phyloP scores from a whole-genome alignment of 2,797 vertebrate species.

The Notolabrus celidotus region DNA sequence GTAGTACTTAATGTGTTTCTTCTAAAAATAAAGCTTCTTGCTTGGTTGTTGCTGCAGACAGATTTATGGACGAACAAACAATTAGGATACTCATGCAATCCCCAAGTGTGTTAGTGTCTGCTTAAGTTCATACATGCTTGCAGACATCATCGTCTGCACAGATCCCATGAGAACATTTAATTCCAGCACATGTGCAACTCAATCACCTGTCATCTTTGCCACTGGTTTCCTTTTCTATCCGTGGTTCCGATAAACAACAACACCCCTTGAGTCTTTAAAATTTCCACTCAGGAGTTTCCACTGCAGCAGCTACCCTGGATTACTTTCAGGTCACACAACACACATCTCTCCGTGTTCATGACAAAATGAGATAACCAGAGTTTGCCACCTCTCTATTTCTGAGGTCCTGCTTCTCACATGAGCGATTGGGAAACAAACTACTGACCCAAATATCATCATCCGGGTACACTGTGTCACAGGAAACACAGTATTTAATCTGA shows the following conservation, averaged over 20 bases:
- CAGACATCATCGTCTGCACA: background rate
- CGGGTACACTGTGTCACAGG: constrained; percentile 19
- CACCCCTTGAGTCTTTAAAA: constrained; percentile 12
- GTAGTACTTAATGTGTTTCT: background rate
- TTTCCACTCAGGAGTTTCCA: constrained; percentile 15
- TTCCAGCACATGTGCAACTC: constrained; percentile 40
- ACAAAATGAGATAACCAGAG: constrained; percentile 29
- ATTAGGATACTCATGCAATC: background rate
- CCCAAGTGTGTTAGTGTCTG: background rate
- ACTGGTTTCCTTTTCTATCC: constrained; percentile 50
- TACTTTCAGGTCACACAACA: constrained; percentile 41
- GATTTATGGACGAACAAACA: background rate
- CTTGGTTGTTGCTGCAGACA: constrained; percentile 2
- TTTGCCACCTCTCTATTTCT: constrained; percentile 39
- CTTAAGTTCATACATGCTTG: background rate
- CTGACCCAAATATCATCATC: constrained; percentile 34
- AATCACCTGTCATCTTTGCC: constrained; percentile 49
- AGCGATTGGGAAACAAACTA: constrained; percentile 30
- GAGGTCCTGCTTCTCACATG: constrained; percentile 38
- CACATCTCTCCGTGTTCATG: constrained; percentile 28
- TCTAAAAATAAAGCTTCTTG: background rate
- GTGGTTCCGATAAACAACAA: constrained; percentile 56
- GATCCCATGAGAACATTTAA: constrained; percentile 9
- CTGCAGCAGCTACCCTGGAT: constrained; percentile 22
- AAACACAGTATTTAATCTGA: constrained; percentile 18